Base-by-base conservation (phyloP, 2,888 invertebrate genomes). In the Diploptera punctata region DNA sequence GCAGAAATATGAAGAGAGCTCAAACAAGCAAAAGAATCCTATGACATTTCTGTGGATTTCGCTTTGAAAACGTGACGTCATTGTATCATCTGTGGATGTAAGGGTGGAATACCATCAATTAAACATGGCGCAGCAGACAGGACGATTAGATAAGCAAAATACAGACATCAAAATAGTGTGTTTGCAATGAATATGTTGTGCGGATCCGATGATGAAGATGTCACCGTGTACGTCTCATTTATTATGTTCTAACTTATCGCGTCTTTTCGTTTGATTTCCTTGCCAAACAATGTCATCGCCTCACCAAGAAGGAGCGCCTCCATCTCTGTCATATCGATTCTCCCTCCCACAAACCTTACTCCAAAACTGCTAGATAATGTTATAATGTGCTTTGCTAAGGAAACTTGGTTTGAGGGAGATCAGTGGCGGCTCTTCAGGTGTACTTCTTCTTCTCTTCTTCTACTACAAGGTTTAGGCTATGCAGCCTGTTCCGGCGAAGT, bases 231-330 rank as follows among this genome's bases (percentile, higher is more conserved):
- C 26, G 57, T 57, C 57, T 73, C 73, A 73, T 73, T 73, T 73
- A 69, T 73, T 65, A 70, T 68, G 68, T 67, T 43, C 10, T 26
- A 61, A 52, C 31, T 68, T 70, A 70, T 70, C 70, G 52, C 70
- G 49, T 47, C 72, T 72, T 75, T 75, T 72, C 75, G 73, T 69
- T 73, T 75, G 75, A 75, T 72, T 75, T 75, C 71, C 75, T 61
- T 73, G 72, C 43, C 73, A 75, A n/a, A 75, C 73, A 75, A 73
- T 72, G 73, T 70, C 73, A 71, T 73, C 73, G 71, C n/a, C n/a
- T 65, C 65, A 47, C 47, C 16, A 29, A 47, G 47, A 29, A 65
- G 65, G 47, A 70, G 19, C 70, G 16, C 54, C 33, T 38, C 60
- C 43, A 26, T 29, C 67, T 44, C 57, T 18, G 24, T n/a, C 29